Conservation (phyloP, 23 tunicate genomes). For the Ciona savignyi region DNA sequence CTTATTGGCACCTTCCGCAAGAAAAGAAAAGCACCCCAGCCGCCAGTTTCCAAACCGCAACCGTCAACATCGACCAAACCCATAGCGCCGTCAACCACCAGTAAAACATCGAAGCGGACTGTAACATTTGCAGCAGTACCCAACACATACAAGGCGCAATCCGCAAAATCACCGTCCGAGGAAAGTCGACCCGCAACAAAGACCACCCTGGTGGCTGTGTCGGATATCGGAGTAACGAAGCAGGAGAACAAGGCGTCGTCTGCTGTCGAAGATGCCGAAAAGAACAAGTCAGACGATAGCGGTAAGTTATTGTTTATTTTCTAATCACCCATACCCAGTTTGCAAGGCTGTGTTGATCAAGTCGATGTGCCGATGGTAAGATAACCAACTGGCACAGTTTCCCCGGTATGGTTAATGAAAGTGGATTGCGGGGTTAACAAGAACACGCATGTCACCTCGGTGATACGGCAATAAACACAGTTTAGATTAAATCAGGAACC, state of each 20-base stretch:
- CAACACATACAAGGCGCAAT: neutral
- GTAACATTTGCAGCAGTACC: constrained; percentile 19
- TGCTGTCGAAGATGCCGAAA: constrained; percentile 2
- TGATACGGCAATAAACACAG: neutral
- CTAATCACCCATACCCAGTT: neutral
- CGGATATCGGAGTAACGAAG: neutral
- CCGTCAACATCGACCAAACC: neutral
- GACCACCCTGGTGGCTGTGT: neutral
- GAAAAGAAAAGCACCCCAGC: constrained; percentile 30
- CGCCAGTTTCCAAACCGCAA: neutral
- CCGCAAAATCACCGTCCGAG: neutral
- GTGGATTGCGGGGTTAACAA: neutral
- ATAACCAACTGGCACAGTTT: neutral
- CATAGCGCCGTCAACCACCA: neutral
- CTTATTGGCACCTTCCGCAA: constrained; percentile 58
- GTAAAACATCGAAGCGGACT: constrained; percentile 3
- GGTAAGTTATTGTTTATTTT: neutral
- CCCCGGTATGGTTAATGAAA: neutral
- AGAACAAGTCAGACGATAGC: neutral
- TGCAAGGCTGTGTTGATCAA: neutral
- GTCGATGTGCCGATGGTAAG: neutral
- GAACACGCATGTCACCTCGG: neutral
- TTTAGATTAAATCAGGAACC: neutral
- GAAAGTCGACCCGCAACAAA: neutral
- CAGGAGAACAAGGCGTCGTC: neutral